Base-by-base conservation (phyloP, 2,888 invertebrate genomes). In the Hypercompe scribonia region DNA sequence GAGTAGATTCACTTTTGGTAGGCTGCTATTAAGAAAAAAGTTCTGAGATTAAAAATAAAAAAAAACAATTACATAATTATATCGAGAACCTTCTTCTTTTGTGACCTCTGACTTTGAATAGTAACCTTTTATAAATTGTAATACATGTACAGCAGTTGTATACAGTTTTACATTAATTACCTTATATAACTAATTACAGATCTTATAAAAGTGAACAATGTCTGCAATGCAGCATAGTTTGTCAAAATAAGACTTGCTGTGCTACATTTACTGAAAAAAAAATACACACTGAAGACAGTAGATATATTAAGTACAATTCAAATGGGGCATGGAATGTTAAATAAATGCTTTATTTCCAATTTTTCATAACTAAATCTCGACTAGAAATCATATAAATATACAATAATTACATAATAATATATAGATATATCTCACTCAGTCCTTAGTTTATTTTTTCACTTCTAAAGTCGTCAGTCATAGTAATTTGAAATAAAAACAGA, bases 371-470 rank as follows among this genome's bases (percentile, higher is more conserved):
- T 77, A 77, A 84, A 75, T 82, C 75, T 81, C 83, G 84, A 85
- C 84, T 85, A 85, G 84, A 85, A 76, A 68, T 68, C n/a, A 54
- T 76, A 78, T 72, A 81, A 82, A 76, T 76, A 83, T 72, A 80
- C 67, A 71, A 76, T 76, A 80, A 78, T 78, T 77, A 74, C 71
- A 77, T 68, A 73, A 78, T 74, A 72, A 66, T 36, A 73, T 68
- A 33, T 36, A 67, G 39, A 31, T 68, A 76, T 63, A 79, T 73
- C 71, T 81, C 76, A 84, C 71, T 82, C 80, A 76, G 68, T 74
- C 74, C 68, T 69, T 69, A 76, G 50, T 61, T 65, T 61, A 66
- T 21, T 73, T 69, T 63, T 61, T 39, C n/a, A 3, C 21, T 50
- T 15, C 1, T 36, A 18, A 58, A 58, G 67, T 33, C 67, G 67